phyloP scores from a whole-genome alignment of 2,113 vertebrate genomes.

The Uria aalge region DNA sequence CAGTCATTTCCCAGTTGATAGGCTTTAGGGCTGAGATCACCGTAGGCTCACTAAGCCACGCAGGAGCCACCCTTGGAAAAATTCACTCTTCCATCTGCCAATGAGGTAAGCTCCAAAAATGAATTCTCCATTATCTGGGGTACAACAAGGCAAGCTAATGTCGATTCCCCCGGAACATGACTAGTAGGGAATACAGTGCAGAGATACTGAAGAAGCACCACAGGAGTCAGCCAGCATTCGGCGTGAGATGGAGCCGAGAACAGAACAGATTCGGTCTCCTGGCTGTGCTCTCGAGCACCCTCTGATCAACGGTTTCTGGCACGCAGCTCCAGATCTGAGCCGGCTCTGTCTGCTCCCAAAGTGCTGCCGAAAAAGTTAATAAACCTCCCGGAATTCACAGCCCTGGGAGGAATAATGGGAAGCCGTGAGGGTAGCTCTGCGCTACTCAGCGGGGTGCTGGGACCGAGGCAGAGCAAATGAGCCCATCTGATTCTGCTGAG shows the following conservation, averaged over 20 bases:
- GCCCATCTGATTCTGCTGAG: neutral
- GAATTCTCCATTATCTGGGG: neutral
- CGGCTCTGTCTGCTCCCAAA: neutral
- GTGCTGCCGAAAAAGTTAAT: constrained; percentile 30
- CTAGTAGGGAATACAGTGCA: neutral
- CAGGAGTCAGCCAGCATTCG: neutral
- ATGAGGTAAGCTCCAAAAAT: neutral
- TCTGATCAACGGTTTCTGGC: constrained; percentile 7
- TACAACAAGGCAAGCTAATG: neutral
- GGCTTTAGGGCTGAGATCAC: neutral
- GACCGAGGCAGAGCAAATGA: constrained; percentile 4
- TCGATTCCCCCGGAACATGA: neutral
- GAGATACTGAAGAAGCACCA: neutral
- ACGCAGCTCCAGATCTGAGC: neutral
- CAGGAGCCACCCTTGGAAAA: neutral
- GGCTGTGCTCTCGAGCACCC: neutral
- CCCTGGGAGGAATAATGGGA: neutral
- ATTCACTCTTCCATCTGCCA: neutral
- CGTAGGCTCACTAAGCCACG: neutral
- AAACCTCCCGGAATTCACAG: constrained; percentile 28
- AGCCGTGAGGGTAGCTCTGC: neutral
- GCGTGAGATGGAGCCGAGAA: neutral
- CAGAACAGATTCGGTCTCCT: neutral
- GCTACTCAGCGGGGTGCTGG: neutral
- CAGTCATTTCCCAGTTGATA: neutral